phyloP scores from a whole-genome alignment of 1,140 invertebrate species.

The Zophobas morio region DNA sequence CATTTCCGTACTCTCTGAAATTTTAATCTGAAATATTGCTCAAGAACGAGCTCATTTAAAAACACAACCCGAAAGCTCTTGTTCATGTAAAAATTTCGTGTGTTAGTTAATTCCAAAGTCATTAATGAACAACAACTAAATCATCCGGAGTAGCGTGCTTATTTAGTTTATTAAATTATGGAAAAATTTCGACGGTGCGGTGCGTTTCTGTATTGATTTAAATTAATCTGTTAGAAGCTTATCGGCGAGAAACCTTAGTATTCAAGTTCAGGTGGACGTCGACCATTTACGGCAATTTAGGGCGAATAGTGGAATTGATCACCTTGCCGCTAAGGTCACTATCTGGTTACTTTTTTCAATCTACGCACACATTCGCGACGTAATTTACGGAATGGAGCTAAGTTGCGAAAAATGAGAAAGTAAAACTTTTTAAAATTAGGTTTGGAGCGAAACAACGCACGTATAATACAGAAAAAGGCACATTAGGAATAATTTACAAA shows the following conservation, averaged over 20 bases:
- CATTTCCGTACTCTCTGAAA: constrained; percentile 26
- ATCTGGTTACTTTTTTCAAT: no score
- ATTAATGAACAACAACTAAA: constrained; percentile 18
- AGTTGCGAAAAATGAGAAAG: constrained; percentile 27
- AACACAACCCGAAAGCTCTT: constrained; percentile 13
- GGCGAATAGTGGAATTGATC: constrained; percentile 13
- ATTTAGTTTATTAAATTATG: constrained; percentile 24
- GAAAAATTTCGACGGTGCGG: background rate
- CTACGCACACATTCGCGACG: background rate
- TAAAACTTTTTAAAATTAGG: constrained; percentile 40
- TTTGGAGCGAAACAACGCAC: constrained; percentile 33
- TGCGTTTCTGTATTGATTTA: constrained; percentile 31
- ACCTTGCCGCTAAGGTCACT: background rate
- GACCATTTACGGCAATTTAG: constrained; percentile 9
- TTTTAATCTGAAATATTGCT: constrained; percentile 38
- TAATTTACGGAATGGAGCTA: constrained; percentile 16
- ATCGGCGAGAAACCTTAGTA: constrained; percentile 39
- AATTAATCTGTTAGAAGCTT: constrained; percentile 40
- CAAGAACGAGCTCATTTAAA: constrained; percentile 24
- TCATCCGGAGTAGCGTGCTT: background rate
- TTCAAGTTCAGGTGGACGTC: constrained; percentile 44
- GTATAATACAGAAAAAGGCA: constrained; percentile 33
- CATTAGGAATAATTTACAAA: constrained; percentile 42
- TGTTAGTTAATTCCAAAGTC: constrained; percentile 5
- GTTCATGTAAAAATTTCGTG: background rate